Evolutionary conservation across 2,797 vertebrate genomes (phyloP).

Genomic region (Pantherophis alleghaniensis): DNA sequence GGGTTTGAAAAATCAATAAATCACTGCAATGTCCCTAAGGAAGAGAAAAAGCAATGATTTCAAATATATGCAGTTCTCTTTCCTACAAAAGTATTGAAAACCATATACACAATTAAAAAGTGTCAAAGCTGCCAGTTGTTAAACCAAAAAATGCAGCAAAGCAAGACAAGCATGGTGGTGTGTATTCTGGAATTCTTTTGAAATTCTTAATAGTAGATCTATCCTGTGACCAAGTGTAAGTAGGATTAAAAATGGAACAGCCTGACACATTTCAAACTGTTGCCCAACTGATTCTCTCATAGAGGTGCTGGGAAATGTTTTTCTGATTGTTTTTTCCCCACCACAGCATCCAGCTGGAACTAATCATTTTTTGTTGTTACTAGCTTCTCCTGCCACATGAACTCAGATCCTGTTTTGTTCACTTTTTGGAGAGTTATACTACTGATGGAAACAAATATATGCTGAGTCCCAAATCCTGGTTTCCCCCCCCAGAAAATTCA

Average conservation of each 20-base stretch:
- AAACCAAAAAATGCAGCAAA: background rate
- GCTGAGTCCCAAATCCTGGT: background rate
- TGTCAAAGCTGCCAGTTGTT: background rate
- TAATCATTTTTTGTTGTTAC: background rate
- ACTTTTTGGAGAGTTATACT: background rate
- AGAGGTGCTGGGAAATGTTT: background rate
- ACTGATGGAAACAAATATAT: background rate
- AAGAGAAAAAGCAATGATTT: conserved; percentile 18
- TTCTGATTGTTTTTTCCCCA: background rate
- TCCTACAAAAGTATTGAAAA: background rate
- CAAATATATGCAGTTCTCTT: background rate
- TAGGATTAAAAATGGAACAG: background rate
- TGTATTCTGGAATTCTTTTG: background rate
- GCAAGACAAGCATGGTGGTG: background rate
- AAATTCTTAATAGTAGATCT: background rate
- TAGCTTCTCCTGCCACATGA: background rate
- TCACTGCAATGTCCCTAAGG: conserved; percentile 86
- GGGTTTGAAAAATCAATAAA: conserved; percentile 89
- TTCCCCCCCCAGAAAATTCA: background rate
- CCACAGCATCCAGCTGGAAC: background rate
- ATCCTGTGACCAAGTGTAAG: background rate
- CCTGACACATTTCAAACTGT: background rate
- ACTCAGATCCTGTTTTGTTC: background rate
- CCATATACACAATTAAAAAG: background rate
- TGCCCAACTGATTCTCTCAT: background rate